Evolutionary conservation across 2,113 vertebrate genomes (phyloP).

Genomic region (Haplochromis burtoni): DNA sequence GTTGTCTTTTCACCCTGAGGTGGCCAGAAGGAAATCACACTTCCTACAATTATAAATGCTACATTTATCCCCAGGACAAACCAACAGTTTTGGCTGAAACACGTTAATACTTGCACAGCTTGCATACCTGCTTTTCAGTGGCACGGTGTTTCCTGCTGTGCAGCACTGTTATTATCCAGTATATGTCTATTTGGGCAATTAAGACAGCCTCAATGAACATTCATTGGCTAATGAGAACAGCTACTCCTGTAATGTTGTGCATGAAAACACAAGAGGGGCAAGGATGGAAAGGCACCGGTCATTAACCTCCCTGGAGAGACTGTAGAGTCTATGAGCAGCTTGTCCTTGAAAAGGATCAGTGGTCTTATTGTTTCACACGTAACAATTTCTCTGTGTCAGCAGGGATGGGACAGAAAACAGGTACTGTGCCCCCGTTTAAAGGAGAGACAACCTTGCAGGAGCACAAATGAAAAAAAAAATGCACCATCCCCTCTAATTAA

Average conservation of each 20-base stretch:
- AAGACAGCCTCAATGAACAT: background rate
- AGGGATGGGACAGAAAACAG: background rate
- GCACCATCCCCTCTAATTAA: background rate
- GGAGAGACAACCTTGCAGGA: background rate
- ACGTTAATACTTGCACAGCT: background rate
- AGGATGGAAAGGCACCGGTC: background rate
- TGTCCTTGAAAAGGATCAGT: constrained; percentile 6
- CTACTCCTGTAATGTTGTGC: background rate
- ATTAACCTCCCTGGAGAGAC: background rate
- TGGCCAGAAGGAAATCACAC: background rate
- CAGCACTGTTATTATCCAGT: background rate
- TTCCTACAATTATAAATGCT: background rate
- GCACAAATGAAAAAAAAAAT: background rate
- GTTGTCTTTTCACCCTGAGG: background rate
- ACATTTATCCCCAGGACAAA: background rate
- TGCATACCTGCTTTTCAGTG: background rate
- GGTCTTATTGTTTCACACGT: background rate
- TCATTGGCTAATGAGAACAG: background rate
- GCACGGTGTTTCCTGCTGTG: background rate
- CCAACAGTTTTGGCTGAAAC: background rate
- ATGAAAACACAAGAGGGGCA: background rate
- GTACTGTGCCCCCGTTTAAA: background rate
- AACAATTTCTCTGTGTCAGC: background rate
- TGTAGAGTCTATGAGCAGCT: background rate
- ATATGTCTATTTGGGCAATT: background rate